Base-by-base conservation (phyloP, 2,113 vertebrate species). In the Panthera leo region DNA sequence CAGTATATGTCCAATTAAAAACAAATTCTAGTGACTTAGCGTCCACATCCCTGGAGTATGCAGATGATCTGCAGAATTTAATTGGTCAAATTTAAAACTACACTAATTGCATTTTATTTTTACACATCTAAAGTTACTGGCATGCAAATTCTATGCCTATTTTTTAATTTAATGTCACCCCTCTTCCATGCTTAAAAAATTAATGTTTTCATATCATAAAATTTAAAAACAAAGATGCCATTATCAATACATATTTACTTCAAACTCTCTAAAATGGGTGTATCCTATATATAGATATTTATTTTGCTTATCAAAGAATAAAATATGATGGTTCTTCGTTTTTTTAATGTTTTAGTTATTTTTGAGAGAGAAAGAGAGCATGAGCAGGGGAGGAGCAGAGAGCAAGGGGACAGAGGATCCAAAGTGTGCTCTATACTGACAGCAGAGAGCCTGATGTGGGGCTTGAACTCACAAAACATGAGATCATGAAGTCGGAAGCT, bases 51-150 rank as follows among this genome's bases (percentile, higher is more conserved):
- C 91, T 61, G 85, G 91, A 98, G 95, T 76, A 78, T 63, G 42
- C 85, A 97, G 94, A 98, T 95, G 85, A 91, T 98, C 53, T 98
- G 70, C 85, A 98, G 82, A 97, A 98, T 98, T 98, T 97, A 98
- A 82, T 92, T 92, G 98, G 98, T 91, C 98, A 98, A 97, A 98
- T 98, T 99, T 98, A 98, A 99, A 98, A 98, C 96, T 94, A 97
- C 89, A 97, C 68, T 89, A 97, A 98, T 98, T 97, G 97, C 88
- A 98, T 98, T 99, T 99, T 99, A 99, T 98, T 99, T 98, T 99
- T 99, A 98, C 98, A 99, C 97, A 98, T 95, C 97, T 99, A 98
- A 98, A 98, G 98, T 65, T 99, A 98, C 95, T 98, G 98, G 95
- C 97, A 98, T 98, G 93, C 97, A 98, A 98, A 98, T 61, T 97